Evolutionary conservation across 2,113 vertebrate species (phyloP).

Genomic region (Eidolon helvum): DNA sequence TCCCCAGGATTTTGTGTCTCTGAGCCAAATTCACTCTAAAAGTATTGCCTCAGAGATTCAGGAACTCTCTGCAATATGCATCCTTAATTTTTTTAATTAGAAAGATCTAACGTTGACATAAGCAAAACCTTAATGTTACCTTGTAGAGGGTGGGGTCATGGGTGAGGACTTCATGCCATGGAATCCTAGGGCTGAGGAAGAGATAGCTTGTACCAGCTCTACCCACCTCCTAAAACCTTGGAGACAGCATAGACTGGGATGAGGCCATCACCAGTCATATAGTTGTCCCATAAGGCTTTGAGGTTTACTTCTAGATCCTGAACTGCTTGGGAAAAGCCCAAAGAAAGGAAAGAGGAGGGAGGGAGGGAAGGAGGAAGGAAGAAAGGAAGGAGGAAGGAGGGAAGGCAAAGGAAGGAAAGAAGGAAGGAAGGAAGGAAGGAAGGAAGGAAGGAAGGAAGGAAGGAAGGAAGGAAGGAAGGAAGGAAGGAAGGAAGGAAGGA

Average conservation of each 20-base stretch:
- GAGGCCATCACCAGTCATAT: rapidly evolving
- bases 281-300: background rate
- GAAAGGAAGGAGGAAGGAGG: no score
- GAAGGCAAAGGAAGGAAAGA: background rate
- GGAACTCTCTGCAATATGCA: background rate
- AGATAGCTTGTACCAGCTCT: background rate
- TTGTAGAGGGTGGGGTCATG: background rate
- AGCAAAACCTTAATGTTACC: background rate
- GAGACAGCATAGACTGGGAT: background rate
- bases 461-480: no score
- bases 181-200: background rate
- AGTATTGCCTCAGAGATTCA: background rate
- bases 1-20: background rate
- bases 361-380: background rate
- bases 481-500: no score
- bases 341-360: background rate
- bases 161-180: background rate
- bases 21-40: background rate
- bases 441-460: no score
- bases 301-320: background rate
- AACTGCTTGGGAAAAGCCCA: background rate
- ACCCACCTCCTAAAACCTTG: background rate
- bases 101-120: background rate
- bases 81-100: background rate
- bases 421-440: background rate